Conservation (phyloP, 2,113 vertebrate species). For the Pedetes capensis region DNA sequence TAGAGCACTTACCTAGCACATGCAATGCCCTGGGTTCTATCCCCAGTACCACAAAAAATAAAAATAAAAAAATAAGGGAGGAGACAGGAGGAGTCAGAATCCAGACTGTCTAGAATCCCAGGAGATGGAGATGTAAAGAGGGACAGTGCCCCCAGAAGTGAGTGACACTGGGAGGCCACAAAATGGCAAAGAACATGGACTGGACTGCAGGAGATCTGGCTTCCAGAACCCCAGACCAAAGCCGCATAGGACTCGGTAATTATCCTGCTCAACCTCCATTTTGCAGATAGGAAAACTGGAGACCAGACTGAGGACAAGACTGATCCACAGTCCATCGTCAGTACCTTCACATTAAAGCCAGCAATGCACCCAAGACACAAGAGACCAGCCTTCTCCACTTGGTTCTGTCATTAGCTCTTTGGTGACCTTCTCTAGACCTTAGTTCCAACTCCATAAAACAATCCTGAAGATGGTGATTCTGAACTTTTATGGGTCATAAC, state of each 20-base stretch:
- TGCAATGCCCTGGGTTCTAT: too few relatives aligned
- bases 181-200: background rate
- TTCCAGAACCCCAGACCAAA: background rate
- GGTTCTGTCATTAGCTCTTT: background rate
- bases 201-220: background rate
- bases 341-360: background rate
- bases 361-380: background rate
- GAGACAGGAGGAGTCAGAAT: background rate
- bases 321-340: background rate
- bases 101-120: background rate
- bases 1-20: too few relatives aligned
- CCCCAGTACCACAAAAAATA: too few relatives aligned
- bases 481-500: background rate
- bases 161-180: background rate
- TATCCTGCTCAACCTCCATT: background rate
- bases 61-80: too few relatives aligned
- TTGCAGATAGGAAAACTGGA: background rate
- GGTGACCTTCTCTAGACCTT: background rate
- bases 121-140: background rate
- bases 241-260: background rate
- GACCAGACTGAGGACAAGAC: background rate
- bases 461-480: background rate
- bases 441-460: background rate
- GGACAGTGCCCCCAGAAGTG: background rate
- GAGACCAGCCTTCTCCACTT: background rate